Conservation (phyloP, 2,797 vertebrate species). For the Zonotrichia albicollis region DNA sequence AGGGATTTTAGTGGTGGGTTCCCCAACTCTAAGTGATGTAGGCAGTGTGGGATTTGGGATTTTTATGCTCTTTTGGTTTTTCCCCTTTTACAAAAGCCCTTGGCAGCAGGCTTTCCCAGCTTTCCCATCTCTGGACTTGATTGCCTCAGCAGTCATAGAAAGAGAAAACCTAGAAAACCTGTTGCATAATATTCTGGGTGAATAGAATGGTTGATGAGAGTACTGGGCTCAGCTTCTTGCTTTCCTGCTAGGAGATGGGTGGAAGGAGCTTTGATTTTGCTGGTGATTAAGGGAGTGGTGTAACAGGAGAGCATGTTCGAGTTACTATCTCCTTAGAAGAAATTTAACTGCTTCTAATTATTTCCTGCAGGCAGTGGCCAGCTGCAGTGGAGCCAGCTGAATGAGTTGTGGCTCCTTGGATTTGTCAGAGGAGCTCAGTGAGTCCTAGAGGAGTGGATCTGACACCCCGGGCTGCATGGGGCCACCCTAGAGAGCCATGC, state of each 20-base stretch:
- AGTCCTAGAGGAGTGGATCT: not conserved
- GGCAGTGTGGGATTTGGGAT: not conserved
- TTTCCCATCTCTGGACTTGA: not conserved
- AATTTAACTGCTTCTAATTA: not conserved
- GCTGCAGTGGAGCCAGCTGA: not conserved
- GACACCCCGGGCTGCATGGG: not conserved
- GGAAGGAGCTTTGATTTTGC: conserved; percentile 3
- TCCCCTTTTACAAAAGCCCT: not conserved
- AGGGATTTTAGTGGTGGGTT: not conserved
- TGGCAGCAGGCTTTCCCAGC: not conserved
- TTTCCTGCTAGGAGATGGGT: not conserved
- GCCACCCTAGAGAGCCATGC: not conserved
- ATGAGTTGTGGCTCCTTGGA: not conserved
- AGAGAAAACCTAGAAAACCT: conserved; percentile 55
- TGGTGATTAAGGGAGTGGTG: conserved; percentile 13
- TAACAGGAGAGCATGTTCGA: not conserved
- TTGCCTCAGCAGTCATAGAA: conserved; percentile 42
- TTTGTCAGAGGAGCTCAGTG: fast-evolving
- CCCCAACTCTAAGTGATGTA: not conserved
- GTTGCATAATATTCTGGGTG: conserved; percentile 20
- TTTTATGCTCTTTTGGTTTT: not conserved
- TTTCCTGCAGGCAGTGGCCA: not conserved
- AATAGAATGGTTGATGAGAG: conserved; percentile 14
- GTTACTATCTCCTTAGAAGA: not conserved
- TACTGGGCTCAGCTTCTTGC: not conserved